Conservation (phyloP, 2,113 vertebrate genomes). For the Suncus etruscus region DNA sequence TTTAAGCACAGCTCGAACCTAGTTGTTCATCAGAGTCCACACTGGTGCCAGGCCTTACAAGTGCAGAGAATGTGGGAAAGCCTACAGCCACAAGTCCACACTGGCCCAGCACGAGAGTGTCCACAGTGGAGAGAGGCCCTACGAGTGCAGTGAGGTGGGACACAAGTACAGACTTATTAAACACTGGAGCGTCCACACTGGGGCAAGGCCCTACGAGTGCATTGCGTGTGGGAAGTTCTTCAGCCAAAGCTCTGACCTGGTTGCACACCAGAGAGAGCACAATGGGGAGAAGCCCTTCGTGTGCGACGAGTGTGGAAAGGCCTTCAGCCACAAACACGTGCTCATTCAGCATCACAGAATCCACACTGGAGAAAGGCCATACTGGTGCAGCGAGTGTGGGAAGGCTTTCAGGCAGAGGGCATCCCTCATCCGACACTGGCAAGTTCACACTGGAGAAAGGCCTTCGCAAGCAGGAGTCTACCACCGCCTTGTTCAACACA, state of each 20-base stretch:
- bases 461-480: slow-evolving; percentile 30
- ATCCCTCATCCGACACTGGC: slow-evolving; percentile 74
- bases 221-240: slow-evolving; percentile 76
- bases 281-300: slow-evolving; percentile 74
- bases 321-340: slow-evolving; percentile 76
- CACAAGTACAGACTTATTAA: slow-evolving; percentile 72
- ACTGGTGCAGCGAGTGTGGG: slow-evolving; percentile 78
- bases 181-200: slow-evolving; percentile 73
- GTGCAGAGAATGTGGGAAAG: slow-evolving; percentile 71
- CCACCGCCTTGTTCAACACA: not conserved
- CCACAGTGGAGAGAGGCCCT: slow-evolving; percentile 74
- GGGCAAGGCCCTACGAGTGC: slow-evolving; percentile 72
- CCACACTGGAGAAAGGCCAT: slow-evolving; percentile 79
- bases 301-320: slow-evolving; percentile 79
- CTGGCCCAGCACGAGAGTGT: slow-evolving; percentile 73
- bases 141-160: slow-evolving; percentile 73
- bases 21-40: slow-evolving; percentile 72
- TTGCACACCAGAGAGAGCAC: slow-evolving; percentile 75
- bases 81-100: slow-evolving; percentile 76
- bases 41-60: slow-evolving; percentile 73
- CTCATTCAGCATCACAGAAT: slow-evolving; percentile 76
- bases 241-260: slow-evolving; percentile 73
- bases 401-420: slow-evolving; percentile 79
- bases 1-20: slow-evolving; percentile 75
- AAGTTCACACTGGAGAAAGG: slow-evolving; percentile 68